These are phyloP conservation scores for Halichoeres trimaculatus DNA, from an alignment of 2,113 vertebrate genomes.

Conservation along the genomic window DNA sequence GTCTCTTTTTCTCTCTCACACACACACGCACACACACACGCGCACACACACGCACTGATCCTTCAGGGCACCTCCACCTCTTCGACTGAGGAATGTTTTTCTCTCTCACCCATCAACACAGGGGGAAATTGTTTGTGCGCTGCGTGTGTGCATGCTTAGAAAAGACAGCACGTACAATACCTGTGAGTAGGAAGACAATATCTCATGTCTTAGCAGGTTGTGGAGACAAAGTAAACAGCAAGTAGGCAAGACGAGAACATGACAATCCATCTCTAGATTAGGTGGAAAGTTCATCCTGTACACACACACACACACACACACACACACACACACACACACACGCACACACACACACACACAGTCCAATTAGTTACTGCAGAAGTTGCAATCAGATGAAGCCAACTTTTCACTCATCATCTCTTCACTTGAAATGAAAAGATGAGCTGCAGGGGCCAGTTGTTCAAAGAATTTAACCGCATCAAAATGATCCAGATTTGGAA, in stretches of 20 bases:
- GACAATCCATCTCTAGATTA: conserved; percentile 51
- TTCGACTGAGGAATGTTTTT: conserved; percentile 78
- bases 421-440: conserved; percentile 15
- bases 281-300: conserved; percentile 45
- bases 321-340: conserved; percentile 11
- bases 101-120: conserved; percentile 70
- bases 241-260: conserved; percentile 53
- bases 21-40: conserved; percentile 26
- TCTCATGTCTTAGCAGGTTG: conserved; percentile 74
- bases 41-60: conserved; percentile 42
- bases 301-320: conserved; percentile 24
- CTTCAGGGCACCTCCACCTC: conserved; percentile 70
- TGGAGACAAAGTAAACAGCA: conserved; percentile 72
- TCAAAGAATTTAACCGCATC: no score
- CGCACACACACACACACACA: conserved; percentile 24
- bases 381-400: conserved; percentile 27
- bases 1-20: conserved; percentile 47
- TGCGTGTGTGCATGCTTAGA: conserved; percentile 32
- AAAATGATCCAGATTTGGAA: no score
- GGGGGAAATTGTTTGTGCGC: conserved; percentile 68
- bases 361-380: conserved; percentile 39
- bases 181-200: conserved; percentile 62
- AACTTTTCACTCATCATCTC: conserved; percentile 2
- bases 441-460: no score
- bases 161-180: conserved; percentile 55